These are phyloP conservation scores for Nebria salina DNA, from an alignment of 2,888 invertebrate genomes.

Conservation along the genomic window DNA sequence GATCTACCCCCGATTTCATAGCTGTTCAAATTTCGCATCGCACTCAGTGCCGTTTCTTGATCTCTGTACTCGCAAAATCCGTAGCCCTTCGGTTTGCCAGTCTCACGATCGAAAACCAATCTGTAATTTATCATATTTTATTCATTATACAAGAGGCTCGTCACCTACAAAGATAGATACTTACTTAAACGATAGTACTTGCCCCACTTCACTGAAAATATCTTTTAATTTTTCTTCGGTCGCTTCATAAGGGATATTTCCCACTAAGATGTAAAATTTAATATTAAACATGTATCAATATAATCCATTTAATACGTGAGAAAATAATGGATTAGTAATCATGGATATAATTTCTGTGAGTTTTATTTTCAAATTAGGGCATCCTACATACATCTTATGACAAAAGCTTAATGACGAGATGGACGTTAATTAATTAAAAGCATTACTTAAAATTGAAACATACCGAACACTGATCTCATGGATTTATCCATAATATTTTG, in stretches of 20 bases:
- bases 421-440: conserved; percentile 12
- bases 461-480: conserved; percentile 95
- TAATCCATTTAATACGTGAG: not conserved
- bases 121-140: conserved; percentile 62
- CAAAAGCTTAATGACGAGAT: conserved; percentile 17
- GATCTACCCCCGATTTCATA: conserved; percentile 97
- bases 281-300: conserved; percentile 31
- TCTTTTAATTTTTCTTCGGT: conserved; percentile 98
- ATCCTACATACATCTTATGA: conserved; percentile 18
- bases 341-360: no score
- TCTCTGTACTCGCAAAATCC: conserved; percentile 99
- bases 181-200: conserved; percentile 92
- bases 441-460: conserved; percentile 52
- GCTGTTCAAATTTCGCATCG: conserved; percentile 97
- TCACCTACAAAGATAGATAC: conserved; percentile 48
- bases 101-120: conserved; percentile 97
- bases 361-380: not conserved
- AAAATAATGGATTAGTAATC: no score
- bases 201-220: conserved; percentile 97
- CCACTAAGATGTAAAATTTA: conserved; percentile 74
- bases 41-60: conserved; percentile 96
- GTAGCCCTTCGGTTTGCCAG: conserved; percentile 99
- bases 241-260: conserved; percentile 99
- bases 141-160: not conserved
- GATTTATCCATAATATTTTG: conserved; percentile 94